Evolutionary conservation across 2,888 invertebrate genomes (phyloP).

Genomic region (Brenthis hecate): DNA sequence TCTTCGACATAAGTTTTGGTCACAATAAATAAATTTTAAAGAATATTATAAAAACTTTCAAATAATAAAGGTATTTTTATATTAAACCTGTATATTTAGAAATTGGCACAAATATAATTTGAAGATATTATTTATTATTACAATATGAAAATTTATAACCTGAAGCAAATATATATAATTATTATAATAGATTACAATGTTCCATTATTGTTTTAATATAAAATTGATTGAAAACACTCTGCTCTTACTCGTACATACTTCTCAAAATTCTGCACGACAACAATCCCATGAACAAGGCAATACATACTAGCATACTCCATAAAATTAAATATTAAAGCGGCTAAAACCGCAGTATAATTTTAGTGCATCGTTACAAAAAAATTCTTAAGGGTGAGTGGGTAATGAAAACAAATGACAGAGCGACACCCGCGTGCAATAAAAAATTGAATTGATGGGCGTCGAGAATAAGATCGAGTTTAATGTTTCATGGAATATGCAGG

Average conservation of each 20-base stretch:
- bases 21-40: neutral
- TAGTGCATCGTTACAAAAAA: slow-evolving; percentile 19
- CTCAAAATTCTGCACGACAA: neutral
- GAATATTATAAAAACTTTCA: neutral
- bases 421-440: slow-evolving; percentile 70
- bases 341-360: neutral
- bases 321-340: slow-evolving; percentile 19
- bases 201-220: too few species aligned
- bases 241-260: too few species aligned
- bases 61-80: too few species aligned
- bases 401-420: slow-evolving; percentile 79
- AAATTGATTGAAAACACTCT: too few species aligned
- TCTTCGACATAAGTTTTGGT: neutral
- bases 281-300: neutral
- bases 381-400: slow-evolving; percentile 58
- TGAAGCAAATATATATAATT: too few species aligned
- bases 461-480: slow-evolving; percentile 70
- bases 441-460: slow-evolving; percentile 71
- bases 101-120: too few species aligned
- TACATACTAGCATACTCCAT: neutral
- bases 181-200: too few species aligned
- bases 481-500: slow-evolving; percentile 48
- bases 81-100: too few species aligned
- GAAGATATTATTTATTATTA: too few species aligned
- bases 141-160: too few species aligned